Conservation (phyloP, 2,113 vertebrate genomes). For the Poeciliopsis occidentalis region DNA sequence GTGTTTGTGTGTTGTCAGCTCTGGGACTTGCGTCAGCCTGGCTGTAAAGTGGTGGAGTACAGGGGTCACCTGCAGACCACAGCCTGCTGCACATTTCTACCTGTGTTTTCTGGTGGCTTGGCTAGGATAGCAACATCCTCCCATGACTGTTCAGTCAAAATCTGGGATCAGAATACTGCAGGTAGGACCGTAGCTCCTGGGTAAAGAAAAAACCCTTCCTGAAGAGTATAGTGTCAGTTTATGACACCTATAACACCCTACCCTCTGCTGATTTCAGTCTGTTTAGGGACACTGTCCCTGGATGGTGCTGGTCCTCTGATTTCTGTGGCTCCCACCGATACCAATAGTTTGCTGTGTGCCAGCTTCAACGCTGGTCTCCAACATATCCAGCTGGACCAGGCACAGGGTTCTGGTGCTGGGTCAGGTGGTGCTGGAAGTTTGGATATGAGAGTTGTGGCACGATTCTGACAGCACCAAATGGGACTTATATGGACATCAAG, state of each 20-base stretch:
- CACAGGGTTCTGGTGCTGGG: constrained; percentile 48
- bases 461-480: constrained; percentile 56
- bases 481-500: constrained; percentile 15
- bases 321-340: constrained; percentile 82
- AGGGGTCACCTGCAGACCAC: constrained; percentile 89
- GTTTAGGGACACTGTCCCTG: constrained; percentile 84
- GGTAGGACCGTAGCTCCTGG: constrained; percentile 72
- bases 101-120: constrained; percentile 45
- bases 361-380: constrained; percentile 86
- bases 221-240: not conserved
- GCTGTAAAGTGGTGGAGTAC: constrained; percentile 86
- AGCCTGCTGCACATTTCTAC: constrained; percentile 88
- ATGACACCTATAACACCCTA: constrained; percentile 4
- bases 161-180: constrained; percentile 91
- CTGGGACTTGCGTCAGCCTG: constrained; percentile 94
- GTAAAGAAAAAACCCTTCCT: constrained; percentile 1
- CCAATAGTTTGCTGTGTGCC: constrained; percentile 85
- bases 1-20: constrained; percentile 79
- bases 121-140: constrained; percentile 88
- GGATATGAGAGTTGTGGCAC: constrained; percentile 67
- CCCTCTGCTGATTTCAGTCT: constrained; percentile 71
- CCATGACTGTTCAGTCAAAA: constrained; percentile 87
- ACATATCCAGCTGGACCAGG: constrained; percentile 77
- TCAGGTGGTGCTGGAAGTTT: constrained; percentile 32
- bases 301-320: constrained; percentile 87